Evolutionary conservation across 2,113 vertebrate species (phyloP).

Genomic region (Dendrocopos noguchii): DNA sequence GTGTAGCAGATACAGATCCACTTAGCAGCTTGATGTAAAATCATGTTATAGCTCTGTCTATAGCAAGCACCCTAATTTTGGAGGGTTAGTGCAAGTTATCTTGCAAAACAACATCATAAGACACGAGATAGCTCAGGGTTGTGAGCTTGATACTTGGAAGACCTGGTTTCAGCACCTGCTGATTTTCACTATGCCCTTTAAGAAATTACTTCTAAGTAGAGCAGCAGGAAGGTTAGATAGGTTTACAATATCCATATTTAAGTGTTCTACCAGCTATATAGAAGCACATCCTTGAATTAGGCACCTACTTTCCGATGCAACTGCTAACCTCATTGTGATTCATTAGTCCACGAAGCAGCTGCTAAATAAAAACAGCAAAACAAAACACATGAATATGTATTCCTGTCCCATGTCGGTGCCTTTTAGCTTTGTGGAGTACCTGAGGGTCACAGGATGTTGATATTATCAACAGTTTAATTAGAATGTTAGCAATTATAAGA

Average conservation of each 20-base stretch:
- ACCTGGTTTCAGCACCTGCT: background rate
- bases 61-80: background rate
- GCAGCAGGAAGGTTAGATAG: background rate
- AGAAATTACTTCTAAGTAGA: background rate
- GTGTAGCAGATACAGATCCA: background rate
- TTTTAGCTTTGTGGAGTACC: background rate
- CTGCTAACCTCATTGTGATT: background rate
- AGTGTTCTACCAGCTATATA: background rate
- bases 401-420: background rate
- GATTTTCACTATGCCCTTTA: background rate
- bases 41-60: background rate
- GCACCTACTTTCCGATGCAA: background rate
- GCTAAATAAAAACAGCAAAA: conserved; percentile 3
- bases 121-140: background rate
- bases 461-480: background rate
- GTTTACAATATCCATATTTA: background rate
- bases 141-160: background rate
- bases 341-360: background rate
- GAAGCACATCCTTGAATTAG: background rate
- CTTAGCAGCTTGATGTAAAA: background rate
- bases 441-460: background rate
- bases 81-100: background rate
- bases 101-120: background rate
- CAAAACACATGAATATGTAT: background rate
- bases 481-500: background rate